Percentiles rank a stretch among this genome's conserved stretches.
phyloP scores from a whole-genome alignment of 1,140 invertebrate species.

The Tetragnatha versicolor region DNA sequence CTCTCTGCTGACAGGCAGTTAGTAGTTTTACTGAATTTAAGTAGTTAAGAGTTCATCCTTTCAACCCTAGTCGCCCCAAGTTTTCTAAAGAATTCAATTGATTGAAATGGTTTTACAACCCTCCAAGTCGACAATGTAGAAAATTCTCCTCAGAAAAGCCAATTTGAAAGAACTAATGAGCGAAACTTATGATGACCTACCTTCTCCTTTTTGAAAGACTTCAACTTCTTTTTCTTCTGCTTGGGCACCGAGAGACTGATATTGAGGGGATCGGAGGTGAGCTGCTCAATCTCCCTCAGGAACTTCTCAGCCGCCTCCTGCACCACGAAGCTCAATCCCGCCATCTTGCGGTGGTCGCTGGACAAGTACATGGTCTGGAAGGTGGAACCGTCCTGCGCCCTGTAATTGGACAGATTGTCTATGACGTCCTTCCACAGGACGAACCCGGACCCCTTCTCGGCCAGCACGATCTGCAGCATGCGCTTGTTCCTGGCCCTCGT shows the following conservation, averaged over 20 bases:
- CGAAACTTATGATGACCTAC: slow-evolving; percentile 2
- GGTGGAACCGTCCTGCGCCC: slow-evolving; percentile 69
- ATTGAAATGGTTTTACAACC: too few species aligned
- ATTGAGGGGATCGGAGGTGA: slow-evolving; percentile 81
- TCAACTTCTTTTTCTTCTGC: slow-evolving; percentile 64
- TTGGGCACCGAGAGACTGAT: slow-evolving; percentile 77
- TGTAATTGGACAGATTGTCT: slow-evolving; percentile 70
- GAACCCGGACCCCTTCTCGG: slow-evolving; percentile 84
- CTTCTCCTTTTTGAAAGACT: slow-evolving; percentile 61
- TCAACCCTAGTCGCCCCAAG: too few species aligned
- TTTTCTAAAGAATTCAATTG: too few species aligned
- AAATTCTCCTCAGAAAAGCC: too few species aligned
- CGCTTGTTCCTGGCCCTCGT: slow-evolving; percentile 75
- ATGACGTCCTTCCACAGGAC: slow-evolving; percentile 86
- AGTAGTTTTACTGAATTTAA: too few species aligned
- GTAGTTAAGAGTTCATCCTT: too few species aligned
- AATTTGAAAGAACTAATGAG: too few species aligned
- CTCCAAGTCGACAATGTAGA: too few species aligned
- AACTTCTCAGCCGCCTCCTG: slow-evolving; percentile 77
- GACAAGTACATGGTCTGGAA: slow-evolving; percentile 87
- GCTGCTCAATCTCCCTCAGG: slow-evolving; percentile 71
- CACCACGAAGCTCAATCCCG: slow-evolving; percentile 80
- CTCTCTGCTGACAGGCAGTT: too few species aligned
- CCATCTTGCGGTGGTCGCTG: slow-evolving; percentile 71
- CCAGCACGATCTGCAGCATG: slow-evolving; percentile 77